Evolutionary conservation across 2,113 vertebrate genomes (phyloP).

Genomic region (Scomber japonicus): DNA sequence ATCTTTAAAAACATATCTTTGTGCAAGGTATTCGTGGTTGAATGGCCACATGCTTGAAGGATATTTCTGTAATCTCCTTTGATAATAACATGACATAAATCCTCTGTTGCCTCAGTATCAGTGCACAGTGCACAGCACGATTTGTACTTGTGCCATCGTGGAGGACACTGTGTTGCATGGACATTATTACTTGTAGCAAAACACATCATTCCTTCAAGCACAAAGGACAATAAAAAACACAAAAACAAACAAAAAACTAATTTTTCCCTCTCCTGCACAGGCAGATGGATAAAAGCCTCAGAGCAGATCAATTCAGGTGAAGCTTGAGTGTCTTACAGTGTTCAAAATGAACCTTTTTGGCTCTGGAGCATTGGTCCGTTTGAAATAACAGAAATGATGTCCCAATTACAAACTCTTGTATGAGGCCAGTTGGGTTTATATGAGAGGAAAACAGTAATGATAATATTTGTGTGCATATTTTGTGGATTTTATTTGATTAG

Average conservation of each 20-base stretch:
- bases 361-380: no score
- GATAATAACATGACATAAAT: slow-evolving; percentile 41
- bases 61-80: slow-evolving; percentile 35
- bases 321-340: no score
- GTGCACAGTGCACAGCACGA: background rate
- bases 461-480: no score
- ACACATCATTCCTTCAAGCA: background rate
- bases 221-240: background rate
- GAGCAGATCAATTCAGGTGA: background rate
- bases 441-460: no score
- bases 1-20: background rate
- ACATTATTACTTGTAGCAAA: slow-evolving; percentile 12
- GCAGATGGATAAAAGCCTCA: background rate
- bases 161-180: slow-evolving; percentile 6
- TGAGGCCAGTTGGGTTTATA: no score
- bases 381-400: no score
- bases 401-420: no score
- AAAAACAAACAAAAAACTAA: background rate
- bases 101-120: background rate
- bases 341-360: no score
- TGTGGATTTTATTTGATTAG: no score
- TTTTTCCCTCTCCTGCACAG: background rate
- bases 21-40: slow-evolving; percentile 16
- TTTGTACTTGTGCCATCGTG: slow-evolving; percentile 4
- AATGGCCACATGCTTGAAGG: slow-evolving; percentile 5